phyloP scores from a whole-genome alignment of 2,113 vertebrate genomes.

The Setophaga kirtlandii region DNA sequence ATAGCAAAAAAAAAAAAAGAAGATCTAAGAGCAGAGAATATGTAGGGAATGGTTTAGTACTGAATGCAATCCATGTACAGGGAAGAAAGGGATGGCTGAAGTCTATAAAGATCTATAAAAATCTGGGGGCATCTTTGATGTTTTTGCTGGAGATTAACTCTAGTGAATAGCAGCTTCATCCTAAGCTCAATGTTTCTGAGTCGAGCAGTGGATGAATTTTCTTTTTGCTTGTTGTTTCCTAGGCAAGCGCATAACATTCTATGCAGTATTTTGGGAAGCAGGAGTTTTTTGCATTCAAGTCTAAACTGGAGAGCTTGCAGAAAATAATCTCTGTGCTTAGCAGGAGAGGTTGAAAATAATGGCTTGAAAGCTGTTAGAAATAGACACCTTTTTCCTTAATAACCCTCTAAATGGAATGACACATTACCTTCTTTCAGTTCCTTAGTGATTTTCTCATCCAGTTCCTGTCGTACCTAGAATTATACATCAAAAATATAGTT shows the following conservation, averaged over 20 bases:
- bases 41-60: not conserved
- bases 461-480: conserved; percentile 82
- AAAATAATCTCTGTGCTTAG: not conserved
- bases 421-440: conserved; percentile 82
- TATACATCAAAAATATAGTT: not conserved
- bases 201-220: not conserved
- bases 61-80: not conserved
- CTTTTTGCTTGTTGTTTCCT: not conserved
- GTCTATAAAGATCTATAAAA: not conserved
- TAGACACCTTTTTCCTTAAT: not conserved
- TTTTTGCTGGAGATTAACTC: not conserved
- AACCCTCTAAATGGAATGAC: not conserved
- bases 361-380: not conserved
- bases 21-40: not conserved
- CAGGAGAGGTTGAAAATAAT: not conserved
- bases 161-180: not conserved
- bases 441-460: conserved; percentile 83
- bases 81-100: not conserved
- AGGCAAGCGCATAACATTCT: not conserved
- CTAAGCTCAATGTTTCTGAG: not conserved
- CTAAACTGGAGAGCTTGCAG: not conserved
- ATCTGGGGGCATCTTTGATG: not conserved
- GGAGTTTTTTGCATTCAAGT: not conserved
- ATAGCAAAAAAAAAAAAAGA: not conserved
- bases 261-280: not conserved